phyloP scores from a whole-genome alignment of 2,888 invertebrate genomes.

The Sylvicola fuscatus region DNA sequence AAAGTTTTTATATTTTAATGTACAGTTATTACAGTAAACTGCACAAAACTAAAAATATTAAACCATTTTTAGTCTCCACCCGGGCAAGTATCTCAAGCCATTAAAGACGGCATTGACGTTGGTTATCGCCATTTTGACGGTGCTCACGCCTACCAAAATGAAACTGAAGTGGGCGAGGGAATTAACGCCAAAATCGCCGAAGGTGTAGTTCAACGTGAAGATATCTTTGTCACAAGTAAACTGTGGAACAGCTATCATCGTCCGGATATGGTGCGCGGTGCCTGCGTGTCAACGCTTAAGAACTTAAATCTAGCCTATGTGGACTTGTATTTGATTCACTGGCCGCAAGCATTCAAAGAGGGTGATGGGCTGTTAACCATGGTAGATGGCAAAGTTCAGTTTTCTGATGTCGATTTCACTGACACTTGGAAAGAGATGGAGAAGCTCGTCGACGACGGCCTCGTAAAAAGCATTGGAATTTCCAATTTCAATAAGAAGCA shows the following conservation, averaged over 20 bases:
- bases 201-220: slow-evolving; percentile 41
- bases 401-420: slow-evolving; percentile 45
- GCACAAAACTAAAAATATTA: neutral
- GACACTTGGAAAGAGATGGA: slow-evolving; percentile 63
- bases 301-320: slow-evolving; percentile 57
- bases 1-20: no score
- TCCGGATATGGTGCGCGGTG: slow-evolving; percentile 50
- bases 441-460: slow-evolving; percentile 39
- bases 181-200: slow-evolving; percentile 37
- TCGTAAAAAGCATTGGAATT: slow-evolving; percentile 41
- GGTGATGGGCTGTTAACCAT: slow-evolving; percentile 38
- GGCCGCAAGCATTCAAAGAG: slow-evolving; percentile 76
- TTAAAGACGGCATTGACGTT: slow-evolving; percentile 47
- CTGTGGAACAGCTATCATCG: slow-evolving; percentile 81
- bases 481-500: slow-evolving; percentile 68
- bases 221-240: slow-evolving; percentile 56
- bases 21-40: no score
- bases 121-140: slow-evolving; percentile 52
- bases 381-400: slow-evolving; percentile 35
- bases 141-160: slow-evolving; percentile 44
- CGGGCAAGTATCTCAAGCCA: slow-evolving; percentile 39
- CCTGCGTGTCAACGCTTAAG: slow-evolving; percentile 41
- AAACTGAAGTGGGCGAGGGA: slow-evolving; percentile 44
- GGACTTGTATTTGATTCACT: slow-evolving; percentile 79
- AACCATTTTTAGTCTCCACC: slow-evolving; percentile 36